A percentile compares a stretch with the other conserved stretches of the same genome.
Conservation (phyloP, 1,140 invertebrate genomes). For the Nomia melanderi region DNA sequence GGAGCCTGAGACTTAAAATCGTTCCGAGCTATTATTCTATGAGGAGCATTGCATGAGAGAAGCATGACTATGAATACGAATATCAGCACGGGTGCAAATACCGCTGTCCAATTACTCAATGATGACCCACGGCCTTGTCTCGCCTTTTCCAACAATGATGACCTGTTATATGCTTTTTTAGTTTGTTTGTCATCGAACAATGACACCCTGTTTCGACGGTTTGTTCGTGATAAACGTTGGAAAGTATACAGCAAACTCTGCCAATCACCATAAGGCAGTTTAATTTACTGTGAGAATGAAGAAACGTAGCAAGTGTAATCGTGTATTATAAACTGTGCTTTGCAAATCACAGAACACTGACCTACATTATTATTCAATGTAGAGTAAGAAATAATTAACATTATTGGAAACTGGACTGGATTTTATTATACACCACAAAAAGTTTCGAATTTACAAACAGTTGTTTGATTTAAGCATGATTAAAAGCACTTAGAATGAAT, state of each 20-base stretch:
- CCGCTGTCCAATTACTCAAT: constrained; percentile 66
- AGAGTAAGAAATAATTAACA: no score
- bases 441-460: no score
- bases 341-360: no score
- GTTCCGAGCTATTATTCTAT: constrained; percentile 58
- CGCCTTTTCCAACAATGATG: constrained; percentile 64
- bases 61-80: constrained; percentile 48
- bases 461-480: no score
- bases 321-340: no score
- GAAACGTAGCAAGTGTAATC: no score
- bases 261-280: not conserved
- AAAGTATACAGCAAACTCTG: not conserved
- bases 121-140: constrained; percentile 63
- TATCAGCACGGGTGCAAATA: constrained; percentile 51
- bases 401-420: no score
- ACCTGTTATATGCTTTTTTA: constrained; percentile 53
- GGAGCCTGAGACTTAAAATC: constrained; percentile 11
- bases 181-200: constrained; percentile 54
- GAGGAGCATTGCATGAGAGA: constrained; percentile 58
- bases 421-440: no score
- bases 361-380: no score
- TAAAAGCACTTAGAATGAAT: no score
- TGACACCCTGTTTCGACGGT: not conserved
- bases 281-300: not conserved
- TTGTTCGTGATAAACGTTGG: not conserved